These are phyloP conservation scores for Megalopta genalis DNA, from an alignment of 1,140 invertebrate species.

Conservation along the genomic window DNA sequence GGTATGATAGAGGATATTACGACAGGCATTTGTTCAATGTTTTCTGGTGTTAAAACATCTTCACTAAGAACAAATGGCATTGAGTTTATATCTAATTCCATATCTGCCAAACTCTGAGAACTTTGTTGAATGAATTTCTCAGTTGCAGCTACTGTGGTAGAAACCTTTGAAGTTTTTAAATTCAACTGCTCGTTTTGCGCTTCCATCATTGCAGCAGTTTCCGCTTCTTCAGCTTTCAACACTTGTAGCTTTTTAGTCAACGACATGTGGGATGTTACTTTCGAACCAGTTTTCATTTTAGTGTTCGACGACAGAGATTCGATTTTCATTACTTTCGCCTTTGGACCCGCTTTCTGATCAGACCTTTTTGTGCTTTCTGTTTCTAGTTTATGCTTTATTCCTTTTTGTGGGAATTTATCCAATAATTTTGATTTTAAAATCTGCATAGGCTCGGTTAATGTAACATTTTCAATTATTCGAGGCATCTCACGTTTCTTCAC, in stretches of 20 bases:
- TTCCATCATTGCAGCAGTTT: slow-evolving; percentile 43
- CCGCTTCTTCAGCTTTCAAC: slow-evolving; percentile 66
- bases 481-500: slow-evolving; percentile 78
- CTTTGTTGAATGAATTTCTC: slow-evolving; percentile 73
- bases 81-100: slow-evolving; percentile 86
- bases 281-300: slow-evolving; percentile 54
- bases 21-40: slow-evolving; percentile 85
- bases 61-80: slow-evolving; percentile 87
- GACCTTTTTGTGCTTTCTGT: slow-evolving; percentile 44
- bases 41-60: slow-evolving; percentile 82
- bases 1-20: slow-evolving; percentile 82
- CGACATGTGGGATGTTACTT: slow-evolving; percentile 45
- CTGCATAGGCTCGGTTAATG: slow-evolving; percentile 73
- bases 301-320: slow-evolving; percentile 63
- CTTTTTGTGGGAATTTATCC: slow-evolving; percentile 67
- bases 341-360: slow-evolving; percentile 54
- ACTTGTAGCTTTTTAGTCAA: slow-evolving; percentile 68
- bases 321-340: slow-evolving; percentile 73
- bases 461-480: slow-evolving; percentile 76
- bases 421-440: slow-evolving; percentile 75
- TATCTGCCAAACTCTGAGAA: slow-evolving; percentile 79
- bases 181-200: slow-evolving; percentile 49
- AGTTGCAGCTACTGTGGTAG: slow-evolving; percentile 37
- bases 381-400: slow-evolving; percentile 74
- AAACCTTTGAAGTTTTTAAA: slow-evolving; percentile 48